phyloP scores from a whole-genome alignment of 2,888 invertebrate genomes.

The Antheraea yamamai region DNA sequence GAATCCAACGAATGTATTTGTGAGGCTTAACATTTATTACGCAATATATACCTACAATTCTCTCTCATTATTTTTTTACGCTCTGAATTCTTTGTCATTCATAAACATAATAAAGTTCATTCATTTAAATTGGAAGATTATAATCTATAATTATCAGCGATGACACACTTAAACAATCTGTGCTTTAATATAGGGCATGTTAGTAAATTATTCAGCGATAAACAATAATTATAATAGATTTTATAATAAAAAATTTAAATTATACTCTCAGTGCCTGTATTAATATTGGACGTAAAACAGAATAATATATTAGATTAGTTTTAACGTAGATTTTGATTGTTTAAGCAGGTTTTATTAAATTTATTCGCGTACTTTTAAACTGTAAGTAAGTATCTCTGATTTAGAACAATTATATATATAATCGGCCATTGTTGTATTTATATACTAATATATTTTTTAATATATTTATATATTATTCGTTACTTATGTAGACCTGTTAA shows the following conservation, averaged over 20 bases:
- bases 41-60: conserved; percentile 17
- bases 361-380: neutral
- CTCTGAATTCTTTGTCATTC: conserved; percentile 66
- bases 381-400: neutral
- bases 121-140: conserved; percentile 35
- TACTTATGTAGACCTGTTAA: neutral
- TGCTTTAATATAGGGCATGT: neutral
- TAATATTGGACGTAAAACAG: neutral
- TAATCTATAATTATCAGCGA: conserved; percentile 29
- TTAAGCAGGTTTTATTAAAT: neutral
- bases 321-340: neutral
- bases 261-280: neutral
- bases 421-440: too few relatives aligned
- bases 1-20: conserved; percentile 20
- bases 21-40: conserved; percentile 21
- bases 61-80: conserved; percentile 68
- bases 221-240: neutral
- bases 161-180: conserved; percentile 31
- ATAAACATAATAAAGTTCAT: conserved; percentile 52
- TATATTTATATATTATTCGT: too few relatives aligned
- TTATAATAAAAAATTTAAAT: neutral
- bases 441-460: too few relatives aligned
- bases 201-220: neutral
- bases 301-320: neutral
- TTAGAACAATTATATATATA: too few relatives aligned